A percentile compares a stretch with the other conserved stretches of the same genome.
phyloP scores from a whole-genome alignment of 1,140 invertebrate genomes.

The Centruroides vittatus region DNA sequence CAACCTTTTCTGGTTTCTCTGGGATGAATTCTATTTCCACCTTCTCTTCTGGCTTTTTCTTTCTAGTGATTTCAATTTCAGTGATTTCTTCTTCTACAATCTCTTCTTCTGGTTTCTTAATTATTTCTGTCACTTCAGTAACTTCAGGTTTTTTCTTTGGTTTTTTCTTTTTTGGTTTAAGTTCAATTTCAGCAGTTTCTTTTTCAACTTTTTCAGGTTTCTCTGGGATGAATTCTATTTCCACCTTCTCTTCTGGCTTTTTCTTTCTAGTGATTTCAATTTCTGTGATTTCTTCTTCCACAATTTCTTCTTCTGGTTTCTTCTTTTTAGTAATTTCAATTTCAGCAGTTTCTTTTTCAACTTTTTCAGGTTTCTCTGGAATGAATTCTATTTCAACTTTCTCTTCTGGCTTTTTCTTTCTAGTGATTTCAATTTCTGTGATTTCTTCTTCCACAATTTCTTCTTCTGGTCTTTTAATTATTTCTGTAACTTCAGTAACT shows the following conservation, averaged over 20 bases:
- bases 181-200: neutral
- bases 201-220: neutral
- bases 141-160: neutral
- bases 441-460: too few species aligned
- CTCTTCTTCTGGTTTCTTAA: neutral
- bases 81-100: neutral
- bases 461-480: neutral
- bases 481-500: neutral
- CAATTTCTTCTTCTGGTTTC: too few species aligned
- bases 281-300: neutral
- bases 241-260: neutral
- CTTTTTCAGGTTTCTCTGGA: too few species aligned
- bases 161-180: neutral
- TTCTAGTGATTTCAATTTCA: neutral
- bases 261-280: neutral
- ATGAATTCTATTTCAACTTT: too few species aligned
- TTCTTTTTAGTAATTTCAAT: too few species aligned
- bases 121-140: neutral
- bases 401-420: too few species aligned
- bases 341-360: too few species aligned
- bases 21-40: neutral
- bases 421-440: too few species aligned
- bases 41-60: neutral
- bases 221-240: neutral
- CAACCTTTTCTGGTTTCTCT: neutral